These are phyloP conservation scores for Dynastes maya DNA, from an alignment of 2,888 invertebrate species.

Conservation along the genomic window DNA sequence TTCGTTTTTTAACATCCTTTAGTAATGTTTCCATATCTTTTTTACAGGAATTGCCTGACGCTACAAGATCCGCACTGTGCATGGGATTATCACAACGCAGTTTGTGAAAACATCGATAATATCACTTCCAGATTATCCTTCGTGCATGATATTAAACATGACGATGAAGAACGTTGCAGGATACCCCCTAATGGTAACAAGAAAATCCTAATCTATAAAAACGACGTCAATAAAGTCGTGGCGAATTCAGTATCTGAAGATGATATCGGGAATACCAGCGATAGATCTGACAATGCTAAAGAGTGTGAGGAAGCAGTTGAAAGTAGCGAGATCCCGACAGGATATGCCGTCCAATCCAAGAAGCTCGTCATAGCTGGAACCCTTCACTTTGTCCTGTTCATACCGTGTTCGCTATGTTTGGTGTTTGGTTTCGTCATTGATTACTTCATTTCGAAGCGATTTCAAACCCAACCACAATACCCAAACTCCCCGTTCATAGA, in stretches of 20 bases:
- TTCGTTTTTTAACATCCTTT: conserved; percentile 28
- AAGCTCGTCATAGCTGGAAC: conserved; percentile 83
- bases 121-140: conserved; percentile 68
- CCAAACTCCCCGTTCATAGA: conserved; percentile 84
- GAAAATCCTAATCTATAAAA: conserved; percentile 46
- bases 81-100: conserved; percentile 83
- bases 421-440: conserved; percentile 89
- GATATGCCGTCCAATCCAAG: conserved; percentile 68
- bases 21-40: neutral
- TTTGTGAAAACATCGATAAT: conserved; percentile 74
- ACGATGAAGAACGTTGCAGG: conserved; percentile 77
- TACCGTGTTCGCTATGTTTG: conserved; percentile 85
- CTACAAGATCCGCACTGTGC: conserved; percentile 98
- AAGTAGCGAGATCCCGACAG: conserved; percentile 58
- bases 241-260: conserved; percentile 44
- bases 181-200: conserved; percentile 62
- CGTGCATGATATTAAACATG: conserved; percentile 82
- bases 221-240: conserved; percentile 34
- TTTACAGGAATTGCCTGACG: conserved; percentile 84
- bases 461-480: conserved; percentile 80
- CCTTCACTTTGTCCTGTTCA: conserved; percentile 84
- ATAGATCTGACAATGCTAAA: conserved; percentile 52
- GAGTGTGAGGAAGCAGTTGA: conserved; percentile 65
- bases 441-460: conserved; percentile 85
- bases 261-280: conserved; percentile 57